Conservation (phyloP, 2,797 vertebrate genomes). For the Triplophysa bombifrons region DNA sequence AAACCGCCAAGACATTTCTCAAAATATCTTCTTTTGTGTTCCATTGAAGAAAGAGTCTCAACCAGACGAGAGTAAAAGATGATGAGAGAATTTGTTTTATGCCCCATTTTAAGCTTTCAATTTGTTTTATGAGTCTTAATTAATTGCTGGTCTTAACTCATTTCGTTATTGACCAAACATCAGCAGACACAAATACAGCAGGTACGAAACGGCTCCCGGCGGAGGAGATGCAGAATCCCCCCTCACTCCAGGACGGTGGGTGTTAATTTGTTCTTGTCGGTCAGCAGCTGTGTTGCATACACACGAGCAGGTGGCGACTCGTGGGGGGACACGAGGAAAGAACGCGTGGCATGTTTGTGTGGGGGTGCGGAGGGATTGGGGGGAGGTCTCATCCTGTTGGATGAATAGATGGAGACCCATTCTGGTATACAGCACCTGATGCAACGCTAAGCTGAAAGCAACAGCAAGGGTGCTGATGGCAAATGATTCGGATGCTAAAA, state of each 20-base stretch:
- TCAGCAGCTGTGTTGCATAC: constrained; percentile 82
- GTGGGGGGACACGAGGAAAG: constrained; percentile 68
- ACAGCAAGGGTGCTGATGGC: not conserved
- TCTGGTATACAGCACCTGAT: not conserved
- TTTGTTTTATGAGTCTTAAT: too few species aligned
- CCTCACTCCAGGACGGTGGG: constrained; percentile 66
- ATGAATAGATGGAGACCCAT: constrained; percentile 53
- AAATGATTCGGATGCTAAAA: not conserved
- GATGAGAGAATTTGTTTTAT: too few species aligned
- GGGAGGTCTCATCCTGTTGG: constrained; percentile 55
- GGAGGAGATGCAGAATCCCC: not conserved
- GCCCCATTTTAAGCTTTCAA: too few species aligned
- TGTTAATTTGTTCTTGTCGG: constrained; percentile 83
- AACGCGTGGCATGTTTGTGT: constrained; percentile 72
- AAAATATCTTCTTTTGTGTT: too few species aligned
- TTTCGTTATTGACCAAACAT: not conserved
- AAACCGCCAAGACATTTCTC: too few species aligned
- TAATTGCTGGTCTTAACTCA: not conserved
- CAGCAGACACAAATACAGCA: constrained; percentile 3
- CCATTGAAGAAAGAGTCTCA: too few species aligned
- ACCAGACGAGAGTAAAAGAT: too few species aligned
- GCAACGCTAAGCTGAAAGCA: not conserved
- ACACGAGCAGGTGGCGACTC: constrained; percentile 83
- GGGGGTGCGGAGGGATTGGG: constrained; percentile 64
- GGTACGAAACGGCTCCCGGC: not conserved